Evolutionary conservation across 2,888 invertebrate species (phyloP), one percentile per base, ranked within the genome.

Genomic region (Augochlorella aurata): DNA sequence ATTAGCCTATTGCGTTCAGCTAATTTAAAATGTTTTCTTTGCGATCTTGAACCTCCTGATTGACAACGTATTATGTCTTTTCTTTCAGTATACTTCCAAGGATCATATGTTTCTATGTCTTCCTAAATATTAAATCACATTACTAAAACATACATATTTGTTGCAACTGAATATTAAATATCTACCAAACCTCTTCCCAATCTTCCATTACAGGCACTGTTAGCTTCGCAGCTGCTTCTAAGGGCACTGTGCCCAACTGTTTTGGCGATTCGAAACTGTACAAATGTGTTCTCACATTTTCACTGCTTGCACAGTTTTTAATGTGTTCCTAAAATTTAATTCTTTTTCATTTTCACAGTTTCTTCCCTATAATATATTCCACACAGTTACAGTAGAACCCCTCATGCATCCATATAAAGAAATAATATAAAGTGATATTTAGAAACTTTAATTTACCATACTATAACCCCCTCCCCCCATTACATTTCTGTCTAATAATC

Each of bases 141-240:
- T 44, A 21, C 38, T 12, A 16, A 29, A 3, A 12, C 14, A 12
- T 1, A 18, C 14, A 8, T 50, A 54, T 38, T 18, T 7, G 38
- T 45, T 70, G 3, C 67, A n/a, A 50, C 38, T 5, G 24, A 73
- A 49, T 24, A 38, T 21, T 67, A 70, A 45, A 66, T 44, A 52
- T 12, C 21, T 2, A 45, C 49, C 10, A 54, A 61, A 83, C 85
- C 84, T 79, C 69, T 0, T 21, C 8, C 81, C 84, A 85, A 44
- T 79, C 50, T 47, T 69, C 0, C 77, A 71, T 78, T 24, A 16
- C 9, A 45, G 71, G 52, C 9, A 44, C 80, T 4, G 12, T 4
- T 16, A 78, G 16, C 12, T 58, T 16, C 44, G 10, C 49, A 21
- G 72, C 49, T 14, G 10, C 18, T 49, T 77, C 74, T 12, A 83